A percentile compares a stretch with the other conserved stretches of the same genome.
Conservation (phyloP, 2,113 vertebrate genomes). For the Gymnorhina tibicen region DNA sequence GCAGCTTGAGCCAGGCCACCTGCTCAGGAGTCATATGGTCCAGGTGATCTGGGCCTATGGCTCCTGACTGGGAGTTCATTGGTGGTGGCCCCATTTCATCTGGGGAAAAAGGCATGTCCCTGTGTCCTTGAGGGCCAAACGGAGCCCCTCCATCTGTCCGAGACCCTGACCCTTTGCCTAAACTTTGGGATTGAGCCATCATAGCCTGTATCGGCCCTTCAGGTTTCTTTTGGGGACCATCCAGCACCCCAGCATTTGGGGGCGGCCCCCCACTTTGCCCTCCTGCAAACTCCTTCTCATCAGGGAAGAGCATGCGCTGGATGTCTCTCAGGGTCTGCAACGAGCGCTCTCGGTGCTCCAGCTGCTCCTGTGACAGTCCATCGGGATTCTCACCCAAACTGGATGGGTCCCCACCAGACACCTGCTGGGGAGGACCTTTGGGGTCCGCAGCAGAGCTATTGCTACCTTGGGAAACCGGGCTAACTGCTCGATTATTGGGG, state of each 20-base stretch:
- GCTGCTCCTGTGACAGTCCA: constrained; percentile 95
- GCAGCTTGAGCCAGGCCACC: constrained; percentile 95
- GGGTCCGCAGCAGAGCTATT: constrained; percentile 77
- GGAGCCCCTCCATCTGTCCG: constrained; percentile 87
- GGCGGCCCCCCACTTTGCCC: constrained; percentile 78
- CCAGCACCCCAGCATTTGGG: constrained; percentile 79
- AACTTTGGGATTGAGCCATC: constrained; percentile 97
- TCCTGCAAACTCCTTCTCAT: constrained; percentile 87
- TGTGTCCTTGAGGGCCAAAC: constrained; percentile 89
- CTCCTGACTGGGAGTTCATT: constrained; percentile 82
- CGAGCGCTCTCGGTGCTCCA: constrained; percentile 95
- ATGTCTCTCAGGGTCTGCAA: constrained; percentile 95
- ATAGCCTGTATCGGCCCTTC: constrained; percentile 96
- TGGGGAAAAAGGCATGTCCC: constrained; percentile 94
- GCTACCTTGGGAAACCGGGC: constrained; percentile 82
- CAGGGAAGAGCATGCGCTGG: constrained; percentile 98
- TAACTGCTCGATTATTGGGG: constrained; percentile 78
- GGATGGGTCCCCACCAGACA: constrained; percentile 84
- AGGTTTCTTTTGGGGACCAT: constrained; percentile 84
- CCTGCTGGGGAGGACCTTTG: constrained; percentile 78
- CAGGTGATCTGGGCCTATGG: constrained; percentile 82
- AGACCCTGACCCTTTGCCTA: constrained; percentile 87
- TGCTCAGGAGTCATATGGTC: constrained; percentile 99
- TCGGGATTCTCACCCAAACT: constrained; percentile 93
- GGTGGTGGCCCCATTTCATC: constrained; percentile 91